A percentile compares a stretch with the other conserved stretches of the same genome.
Evolutionary conservation across 2,113 vertebrate species (phyloP).

Genomic region (human (Homo sapiens)): GRCh38 chr7:112019501-112020000

Average conservation of each 20-base stretch:
- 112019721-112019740: neutral
- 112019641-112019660: neutral
- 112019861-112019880: neutral
- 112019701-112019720: neutral
- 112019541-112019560: slow-evolving; percentile 27
- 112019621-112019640: neutral
- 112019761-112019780: slow-evolving; percentile 5
- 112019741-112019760: neutral
- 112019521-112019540: neutral
- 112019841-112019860: neutral
- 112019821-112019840: neutral
- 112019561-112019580: neutral
- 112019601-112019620: slow-evolving; percentile 1
- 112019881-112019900: neutral
- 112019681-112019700: neutral
- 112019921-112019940: neutral
- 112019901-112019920: neutral
- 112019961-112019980: neutral
- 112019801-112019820: neutral
- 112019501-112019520: slow-evolving; percentile 30
- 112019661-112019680: neutral
- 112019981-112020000: neutral
- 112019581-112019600: neutral
- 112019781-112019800: neutral
- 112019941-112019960: neutral